Evolutionary conservation across 2,113 vertebrate genomes (phyloP).

Genomic region (Mystacornis crossleyi): DNA sequence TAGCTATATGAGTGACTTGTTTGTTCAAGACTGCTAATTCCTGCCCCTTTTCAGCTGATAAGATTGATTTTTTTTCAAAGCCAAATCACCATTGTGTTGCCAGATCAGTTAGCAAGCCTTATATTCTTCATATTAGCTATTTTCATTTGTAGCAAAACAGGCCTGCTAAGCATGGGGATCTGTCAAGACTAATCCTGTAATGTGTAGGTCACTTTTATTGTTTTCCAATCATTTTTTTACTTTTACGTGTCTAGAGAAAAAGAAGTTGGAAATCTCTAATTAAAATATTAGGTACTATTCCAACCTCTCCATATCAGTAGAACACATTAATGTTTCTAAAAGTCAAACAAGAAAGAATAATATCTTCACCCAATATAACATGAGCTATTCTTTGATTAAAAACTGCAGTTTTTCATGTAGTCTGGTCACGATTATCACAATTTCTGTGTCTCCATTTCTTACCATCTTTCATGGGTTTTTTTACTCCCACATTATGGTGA

Average conservation of each 20-base stretch:
- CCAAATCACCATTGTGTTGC: neutral
- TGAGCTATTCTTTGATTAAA: neutral
- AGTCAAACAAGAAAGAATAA: neutral
- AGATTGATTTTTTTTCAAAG: neutral
- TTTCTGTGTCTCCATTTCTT: neutral
- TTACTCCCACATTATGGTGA: neutral
- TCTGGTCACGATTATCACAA: neutral
- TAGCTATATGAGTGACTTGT: neutral
- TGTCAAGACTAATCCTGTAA: neutral
- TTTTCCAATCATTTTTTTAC: neutral
- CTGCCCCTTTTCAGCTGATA: neutral
- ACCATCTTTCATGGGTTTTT: fast-evolving
- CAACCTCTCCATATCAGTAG: neutral
- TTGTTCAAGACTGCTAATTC: neutral
- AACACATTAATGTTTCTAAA: neutral
- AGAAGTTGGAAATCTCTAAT: neutral
- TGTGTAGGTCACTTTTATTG: neutral
- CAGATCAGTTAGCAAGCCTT: neutral
- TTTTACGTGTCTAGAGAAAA: neutral
- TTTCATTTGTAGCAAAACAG: neutral
- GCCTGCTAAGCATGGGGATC: neutral
- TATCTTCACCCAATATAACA: neutral
- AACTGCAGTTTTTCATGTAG: neutral
- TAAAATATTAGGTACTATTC: neutral
- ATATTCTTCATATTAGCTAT: neutral